Evolutionary conservation across 2,888 invertebrate species (phyloP).

Genomic region (Acronicta psi): DNA sequence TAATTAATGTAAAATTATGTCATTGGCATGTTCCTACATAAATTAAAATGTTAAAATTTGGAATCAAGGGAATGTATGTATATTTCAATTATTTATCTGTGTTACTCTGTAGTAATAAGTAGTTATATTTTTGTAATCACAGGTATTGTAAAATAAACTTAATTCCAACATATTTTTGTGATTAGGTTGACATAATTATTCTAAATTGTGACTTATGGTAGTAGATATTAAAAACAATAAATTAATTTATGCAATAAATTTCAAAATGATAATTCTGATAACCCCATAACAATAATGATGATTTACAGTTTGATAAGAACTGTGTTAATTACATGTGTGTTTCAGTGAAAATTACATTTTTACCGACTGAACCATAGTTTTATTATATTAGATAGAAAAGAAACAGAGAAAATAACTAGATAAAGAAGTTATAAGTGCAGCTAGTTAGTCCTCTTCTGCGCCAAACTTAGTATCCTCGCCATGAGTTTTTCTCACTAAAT

Average conservation of each 20-base stretch:
- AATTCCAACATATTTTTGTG: conserved; percentile 46
- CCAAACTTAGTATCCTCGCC: no score
- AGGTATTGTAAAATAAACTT: conserved; percentile 65
- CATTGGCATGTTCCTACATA: conserved; percentile 77
- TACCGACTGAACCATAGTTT: conserved; percentile 77
- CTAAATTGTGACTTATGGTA: conserved; percentile 50
- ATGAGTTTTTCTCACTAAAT: no score
- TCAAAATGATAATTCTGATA: conserved; percentile 36
- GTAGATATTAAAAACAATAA: conserved; percentile 37
- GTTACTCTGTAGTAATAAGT: conserved; percentile 79
- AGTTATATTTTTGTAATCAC: conserved; percentile 86
- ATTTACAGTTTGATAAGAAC: conserved; percentile 57
- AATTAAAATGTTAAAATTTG: conserved; percentile 61
- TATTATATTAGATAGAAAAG: conserved; percentile 14
- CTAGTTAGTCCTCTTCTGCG: no score
- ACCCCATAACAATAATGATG: conserved; percentile 52
- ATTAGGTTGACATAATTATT: conserved; percentile 51
- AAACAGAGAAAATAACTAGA: no score
- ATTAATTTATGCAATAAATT: conserved; percentile 29
- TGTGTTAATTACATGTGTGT: conserved; percentile 77
- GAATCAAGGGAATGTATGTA: conserved; percentile 68
- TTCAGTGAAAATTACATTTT: conserved; percentile 84
- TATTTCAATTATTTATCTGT: conserved; percentile 78
- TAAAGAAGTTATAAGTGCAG: background rate
- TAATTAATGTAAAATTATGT: conserved; percentile 55